Conservation (phyloP, 2,113 vertebrate species). For the Guaruba guarouba region DNA sequence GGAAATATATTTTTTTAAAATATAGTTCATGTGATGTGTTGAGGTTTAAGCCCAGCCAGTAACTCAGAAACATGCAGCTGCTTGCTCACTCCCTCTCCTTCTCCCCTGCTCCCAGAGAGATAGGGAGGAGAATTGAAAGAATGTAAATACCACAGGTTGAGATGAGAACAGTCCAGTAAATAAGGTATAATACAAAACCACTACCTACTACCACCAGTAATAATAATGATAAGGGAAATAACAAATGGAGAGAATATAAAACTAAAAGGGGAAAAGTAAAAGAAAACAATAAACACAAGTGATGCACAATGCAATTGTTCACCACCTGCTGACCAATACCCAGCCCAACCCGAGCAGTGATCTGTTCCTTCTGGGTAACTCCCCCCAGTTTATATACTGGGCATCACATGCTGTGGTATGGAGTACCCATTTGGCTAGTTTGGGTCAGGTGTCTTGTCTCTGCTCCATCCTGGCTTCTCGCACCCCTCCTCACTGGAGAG, state of each 20-base stretch:
- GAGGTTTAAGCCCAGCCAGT: background rate
- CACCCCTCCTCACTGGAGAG: background rate
- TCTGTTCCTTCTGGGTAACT: background rate
- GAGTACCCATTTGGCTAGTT: background rate
- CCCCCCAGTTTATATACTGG: background rate
- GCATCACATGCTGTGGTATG: background rate
- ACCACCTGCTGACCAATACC: background rate
- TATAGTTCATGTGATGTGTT: background rate
- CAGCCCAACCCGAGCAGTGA: background rate
- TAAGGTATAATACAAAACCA: background rate
- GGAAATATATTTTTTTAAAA: background rate
- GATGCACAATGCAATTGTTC: background rate
- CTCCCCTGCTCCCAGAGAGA: background rate
- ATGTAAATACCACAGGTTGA: background rate
- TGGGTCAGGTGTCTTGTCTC: background rate
- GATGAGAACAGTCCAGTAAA: background rate
- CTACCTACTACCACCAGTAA: background rate
- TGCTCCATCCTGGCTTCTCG: background rate
- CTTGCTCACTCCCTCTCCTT: background rate
- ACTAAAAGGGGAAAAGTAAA: background rate
- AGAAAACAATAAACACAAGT: background rate
- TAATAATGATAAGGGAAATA: background rate
- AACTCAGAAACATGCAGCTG: background rate
- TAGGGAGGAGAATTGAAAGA: background rate
- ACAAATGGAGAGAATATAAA: background rate